A percentile compares a stretch with the other conserved stretches of the same genome.
These are phyloP conservation scores for Nymphalis c-album DNA, from an alignment of 2,888 invertebrate species.

Conservation along the genomic window DNA sequence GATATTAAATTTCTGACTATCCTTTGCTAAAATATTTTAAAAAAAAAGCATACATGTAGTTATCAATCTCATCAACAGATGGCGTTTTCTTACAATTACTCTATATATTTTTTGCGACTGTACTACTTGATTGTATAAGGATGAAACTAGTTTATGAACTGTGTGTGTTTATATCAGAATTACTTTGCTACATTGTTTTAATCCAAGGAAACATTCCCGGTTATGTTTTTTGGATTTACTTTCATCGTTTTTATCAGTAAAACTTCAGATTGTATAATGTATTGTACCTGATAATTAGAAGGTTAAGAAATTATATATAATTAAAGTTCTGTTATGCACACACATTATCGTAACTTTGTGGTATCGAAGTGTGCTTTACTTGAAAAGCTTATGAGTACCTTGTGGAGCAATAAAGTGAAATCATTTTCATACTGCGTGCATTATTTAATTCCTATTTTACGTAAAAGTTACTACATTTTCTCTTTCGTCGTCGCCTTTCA, in stretches of 20 bases:
- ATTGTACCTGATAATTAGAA: slow-evolving; percentile 71
- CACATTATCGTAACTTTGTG: slow-evolving; percentile 59
- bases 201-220: slow-evolving; percentile 49
- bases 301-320: slow-evolving; percentile 52
- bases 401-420: slow-evolving; percentile 73
- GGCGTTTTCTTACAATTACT: slow-evolving; percentile 17
- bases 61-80: slow-evolving; percentile 25
- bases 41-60: background rate
- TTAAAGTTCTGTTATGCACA: slow-evolving; percentile 64
- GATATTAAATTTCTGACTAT: background rate
- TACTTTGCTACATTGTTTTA: slow-evolving; percentile 41
- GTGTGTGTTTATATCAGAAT: slow-evolving; percentile 66
- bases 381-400: slow-evolving; percentile 67
- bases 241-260: slow-evolving; percentile 40
- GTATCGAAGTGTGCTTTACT: slow-evolving; percentile 62
- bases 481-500: too few species aligned
- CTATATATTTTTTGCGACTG: slow-evolving; percentile 29
- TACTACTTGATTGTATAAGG: slow-evolving; percentile 22
- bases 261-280: slow-evolving; percentile 58
- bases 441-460: slow-evolving; percentile 44
- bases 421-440: slow-evolving; percentile 60
- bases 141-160: slow-evolving; percentile 52
- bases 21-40: background rate
- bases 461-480: too few species aligned
- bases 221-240: slow-evolving; percentile 51